A percentile compares a stretch with the other conserved stretches of the same genome.
Evolutionary conservation across 1,140 invertebrate genomes (phyloP).

Genomic region (Physella acuta): DNA sequence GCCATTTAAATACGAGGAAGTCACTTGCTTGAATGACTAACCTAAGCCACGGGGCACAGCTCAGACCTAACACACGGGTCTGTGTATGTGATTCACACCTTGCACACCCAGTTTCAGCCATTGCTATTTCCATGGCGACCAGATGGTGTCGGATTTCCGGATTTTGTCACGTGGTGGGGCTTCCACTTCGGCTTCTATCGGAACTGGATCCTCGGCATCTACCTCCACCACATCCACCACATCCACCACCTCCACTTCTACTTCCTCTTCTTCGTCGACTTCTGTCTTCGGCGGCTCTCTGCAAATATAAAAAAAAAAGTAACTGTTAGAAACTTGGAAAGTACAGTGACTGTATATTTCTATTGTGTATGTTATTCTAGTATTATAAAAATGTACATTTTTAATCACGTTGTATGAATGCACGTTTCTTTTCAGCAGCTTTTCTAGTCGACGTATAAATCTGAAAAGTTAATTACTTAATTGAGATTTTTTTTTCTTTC

Average conservation of each 20-base stretch:
- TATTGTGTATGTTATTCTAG: background rate
- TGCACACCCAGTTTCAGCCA: background rate
- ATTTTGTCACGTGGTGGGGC: slow-evolving; percentile 10
- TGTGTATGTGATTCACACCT: background rate
- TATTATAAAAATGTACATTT: background rate
- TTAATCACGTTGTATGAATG: background rate
- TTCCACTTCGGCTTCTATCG: background rate
- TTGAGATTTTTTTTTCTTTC: too few relatives aligned
- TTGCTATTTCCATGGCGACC: slow-evolving; percentile 15
- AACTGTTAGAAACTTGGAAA: too few relatives aligned
- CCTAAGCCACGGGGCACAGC: background rate
- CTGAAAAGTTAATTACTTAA: too few relatives aligned
- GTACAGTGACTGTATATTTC: background rate
- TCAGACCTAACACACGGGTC: background rate
- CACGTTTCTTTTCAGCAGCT: too few relatives aligned
- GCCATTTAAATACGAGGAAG: too few relatives aligned
- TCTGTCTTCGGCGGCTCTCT: background rate
- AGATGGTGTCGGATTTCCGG: slow-evolving; percentile 15
- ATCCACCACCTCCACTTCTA: background rate
- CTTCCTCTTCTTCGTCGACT: background rate
- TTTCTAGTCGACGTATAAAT: too few relatives aligned
- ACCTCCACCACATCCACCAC: background rate
- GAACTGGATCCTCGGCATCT: background rate
- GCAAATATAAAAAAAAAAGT: slow-evolving; percentile 3
- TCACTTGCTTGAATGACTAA: too few relatives aligned